Percentiles rank a stretch among this genome's conserved stretches.
These are phyloP conservation scores for Eulacestoma nigropectus DNA, from an alignment of 2,113 vertebrate genomes.

Conservation along the genomic window DNA sequence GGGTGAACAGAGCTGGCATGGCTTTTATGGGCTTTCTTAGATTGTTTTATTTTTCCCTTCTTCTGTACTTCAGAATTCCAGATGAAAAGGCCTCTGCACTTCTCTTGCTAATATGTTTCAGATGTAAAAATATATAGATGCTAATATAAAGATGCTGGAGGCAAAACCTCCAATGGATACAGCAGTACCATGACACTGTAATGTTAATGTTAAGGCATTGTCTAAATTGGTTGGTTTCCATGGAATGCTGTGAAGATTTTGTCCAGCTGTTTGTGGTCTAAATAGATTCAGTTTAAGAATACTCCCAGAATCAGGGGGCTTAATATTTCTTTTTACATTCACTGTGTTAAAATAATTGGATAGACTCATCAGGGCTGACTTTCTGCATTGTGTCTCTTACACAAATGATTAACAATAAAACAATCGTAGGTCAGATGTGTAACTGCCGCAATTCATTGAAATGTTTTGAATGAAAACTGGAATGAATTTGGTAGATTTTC, in stretches of 20 bases:
- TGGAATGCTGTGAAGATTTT: background rate
- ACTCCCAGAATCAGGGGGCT: background rate
- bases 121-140: background rate
- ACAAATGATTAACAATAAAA: background rate
- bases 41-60: background rate
- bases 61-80: background rate
- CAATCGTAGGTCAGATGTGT: background rate
- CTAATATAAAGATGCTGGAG: background rate
- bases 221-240: background rate
- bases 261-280: background rate
- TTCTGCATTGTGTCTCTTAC: background rate
- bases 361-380: background rate
- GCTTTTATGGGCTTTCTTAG: background rate
- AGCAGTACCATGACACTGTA: background rate
- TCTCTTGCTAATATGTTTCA: background rate
- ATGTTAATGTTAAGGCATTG: background rate
- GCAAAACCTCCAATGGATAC: background rate
- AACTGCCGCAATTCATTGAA: background rate
- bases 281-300: background rate
- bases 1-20: background rate
- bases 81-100: background rate
- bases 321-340: background rate
- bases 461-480: background rate
- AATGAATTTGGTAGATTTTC: background rate
- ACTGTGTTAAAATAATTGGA: background rate